phyloP scores from a whole-genome alignment of 2,113 vertebrate genomes.

The Holacanthus passer region DNA sequence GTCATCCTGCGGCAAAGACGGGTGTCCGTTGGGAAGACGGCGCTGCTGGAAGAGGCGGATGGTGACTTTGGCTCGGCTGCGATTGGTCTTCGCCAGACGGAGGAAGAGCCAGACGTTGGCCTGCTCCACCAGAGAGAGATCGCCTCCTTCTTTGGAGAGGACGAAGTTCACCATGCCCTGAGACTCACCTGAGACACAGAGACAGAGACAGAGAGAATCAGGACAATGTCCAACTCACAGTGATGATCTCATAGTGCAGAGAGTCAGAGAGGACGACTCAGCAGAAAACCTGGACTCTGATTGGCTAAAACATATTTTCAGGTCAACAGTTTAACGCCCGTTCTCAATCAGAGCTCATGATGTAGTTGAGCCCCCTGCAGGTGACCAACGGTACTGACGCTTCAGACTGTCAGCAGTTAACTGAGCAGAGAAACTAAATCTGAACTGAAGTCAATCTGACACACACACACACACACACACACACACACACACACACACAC shows the following conservation, averaged over 20 bases:
- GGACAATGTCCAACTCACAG: background rate
- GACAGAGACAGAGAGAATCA: constrained; percentile 9
- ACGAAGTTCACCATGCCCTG: constrained; percentile 89
- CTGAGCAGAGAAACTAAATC: too few relatives aligned
- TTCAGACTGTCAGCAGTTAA: background rate
- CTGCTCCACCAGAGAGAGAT: constrained; percentile 91
- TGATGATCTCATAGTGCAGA: background rate
- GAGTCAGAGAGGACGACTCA: background rate
- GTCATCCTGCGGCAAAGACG: constrained; percentile 71
- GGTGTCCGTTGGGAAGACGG: constrained; percentile 52
- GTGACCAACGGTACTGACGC: background rate
- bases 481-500: constrained; percentile 26
- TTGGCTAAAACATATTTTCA: background rate
- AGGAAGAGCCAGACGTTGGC: constrained; percentile 97
- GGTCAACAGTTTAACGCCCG: background rate
- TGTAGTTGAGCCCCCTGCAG: background rate
- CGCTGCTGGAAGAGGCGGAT: constrained; percentile 91
- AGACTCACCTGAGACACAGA: constrained; percentile 85
- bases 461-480: background rate
- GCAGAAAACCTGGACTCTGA: background rate
- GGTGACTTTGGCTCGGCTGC: constrained; percentile 92
- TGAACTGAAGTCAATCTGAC: background rate
- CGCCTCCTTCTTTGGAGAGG: constrained; percentile 93
- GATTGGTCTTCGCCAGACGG: constrained; percentile 92
- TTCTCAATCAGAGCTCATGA: background rate